Percentiles rank a stretch among this genome's conserved stretches.
These are phyloP conservation scores for Willisornis vidua DNA, from an alignment of 2,113 vertebrate genomes.

Conservation along the genomic window DNA sequence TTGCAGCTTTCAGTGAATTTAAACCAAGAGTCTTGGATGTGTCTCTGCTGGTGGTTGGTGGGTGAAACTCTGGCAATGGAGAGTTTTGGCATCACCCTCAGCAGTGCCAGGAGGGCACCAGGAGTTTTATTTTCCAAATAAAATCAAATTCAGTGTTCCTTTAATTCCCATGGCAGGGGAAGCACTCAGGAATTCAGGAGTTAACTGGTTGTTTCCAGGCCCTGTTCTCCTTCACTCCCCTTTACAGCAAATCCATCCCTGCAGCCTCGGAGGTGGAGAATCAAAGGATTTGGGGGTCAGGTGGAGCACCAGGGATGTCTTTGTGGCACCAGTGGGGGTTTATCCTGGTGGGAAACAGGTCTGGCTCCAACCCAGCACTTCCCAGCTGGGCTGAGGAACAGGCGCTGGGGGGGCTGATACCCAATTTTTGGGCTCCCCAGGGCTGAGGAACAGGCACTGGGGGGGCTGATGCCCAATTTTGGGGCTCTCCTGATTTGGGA, in stretches of 20 bases:
- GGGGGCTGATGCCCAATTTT: no score
- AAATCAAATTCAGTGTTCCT: neutral
- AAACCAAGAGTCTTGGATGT: neutral
- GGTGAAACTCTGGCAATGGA: neutral
- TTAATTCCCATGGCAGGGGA: neutral
- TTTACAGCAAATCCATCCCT: neutral
- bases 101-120: neutral
- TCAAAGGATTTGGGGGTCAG: rapidly evolving
- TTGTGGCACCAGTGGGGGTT: neutral
- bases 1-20: neutral
- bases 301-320: neutral
- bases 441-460: no score
- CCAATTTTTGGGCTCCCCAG: no score
- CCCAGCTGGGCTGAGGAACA: no score
- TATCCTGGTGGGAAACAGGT: neutral
- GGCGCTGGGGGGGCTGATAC: no score
- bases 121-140: neutral
- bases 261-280: neutral
- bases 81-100: neutral
- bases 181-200: neutral
- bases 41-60: neutral
- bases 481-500: no score
- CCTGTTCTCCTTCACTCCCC: neutral
- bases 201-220: neutral
- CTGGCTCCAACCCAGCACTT: neutral